A percentile compares a stretch with the other conserved stretches of the same genome.
phyloP scores from a whole-genome alignment of 2,888 invertebrate genomes.

The Saturnia pavonia region DNA sequence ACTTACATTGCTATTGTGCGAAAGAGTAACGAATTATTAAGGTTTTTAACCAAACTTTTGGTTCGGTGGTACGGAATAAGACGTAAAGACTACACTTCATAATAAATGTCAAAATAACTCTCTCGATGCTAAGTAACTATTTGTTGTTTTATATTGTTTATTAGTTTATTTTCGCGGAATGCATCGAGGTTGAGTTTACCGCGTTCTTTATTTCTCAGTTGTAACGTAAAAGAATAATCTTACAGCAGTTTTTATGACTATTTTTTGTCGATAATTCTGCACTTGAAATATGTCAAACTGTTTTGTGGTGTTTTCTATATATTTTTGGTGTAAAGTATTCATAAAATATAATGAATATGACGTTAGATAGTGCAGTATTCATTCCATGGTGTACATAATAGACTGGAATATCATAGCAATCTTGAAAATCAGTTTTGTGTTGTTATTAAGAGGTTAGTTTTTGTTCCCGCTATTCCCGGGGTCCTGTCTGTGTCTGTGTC shows the following conservation, averaged over 20 bases:
- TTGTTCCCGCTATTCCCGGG: constrained; percentile 72
- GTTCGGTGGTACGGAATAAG: constrained; percentile 22
- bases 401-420: constrained; percentile 24
- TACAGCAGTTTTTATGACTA: constrained; percentile 32
- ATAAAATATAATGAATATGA: constrained; percentile 24
- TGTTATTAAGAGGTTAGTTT: constrained; percentile 73
- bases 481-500: constrained; percentile 48
- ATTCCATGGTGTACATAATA: constrained; percentile 22
- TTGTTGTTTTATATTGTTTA: constrained; percentile 64
- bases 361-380: constrained; percentile 31
- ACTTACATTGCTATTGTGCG: neutral
- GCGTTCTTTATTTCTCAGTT: constrained; percentile 38
- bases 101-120: constrained; percentile 66
- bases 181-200: constrained; percentile 65
- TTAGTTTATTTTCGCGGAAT: constrained; percentile 40
- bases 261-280: constrained; percentile 43
- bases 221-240: constrained; percentile 18
- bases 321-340: constrained; percentile 40
- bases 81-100: constrained; percentile 33
- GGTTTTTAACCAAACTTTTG: neutral
- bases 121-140: constrained; percentile 73
- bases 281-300: constrained; percentile 64
- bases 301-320: constrained; percentile 65
- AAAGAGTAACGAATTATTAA: neutral
- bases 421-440: constrained; percentile 44